phyloP scores from a whole-genome alignment of 2,888 invertebrate species.

The Notodonta dromedarius region DNA sequence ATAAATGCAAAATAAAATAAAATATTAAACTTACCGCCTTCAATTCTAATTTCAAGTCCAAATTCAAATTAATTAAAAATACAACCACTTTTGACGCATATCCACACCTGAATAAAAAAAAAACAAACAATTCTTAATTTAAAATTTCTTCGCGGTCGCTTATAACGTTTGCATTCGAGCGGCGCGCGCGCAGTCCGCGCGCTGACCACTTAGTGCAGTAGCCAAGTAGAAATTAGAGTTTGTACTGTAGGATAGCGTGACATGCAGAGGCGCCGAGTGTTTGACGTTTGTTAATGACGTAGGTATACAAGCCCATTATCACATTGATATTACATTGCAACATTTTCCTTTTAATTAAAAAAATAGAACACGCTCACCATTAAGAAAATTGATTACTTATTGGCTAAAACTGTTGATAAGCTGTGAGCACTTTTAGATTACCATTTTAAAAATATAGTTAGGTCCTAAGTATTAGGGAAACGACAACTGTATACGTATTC shows the following conservation, averaged over 20 bases:
- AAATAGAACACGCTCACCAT: too few relatives aligned
- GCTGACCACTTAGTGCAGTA: slow-evolving; percentile 19
- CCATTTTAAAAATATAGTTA: background rate
- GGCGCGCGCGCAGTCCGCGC: slow-evolving; percentile 28
- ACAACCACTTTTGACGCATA: slow-evolving; percentile 1
- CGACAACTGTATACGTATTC: too few relatives aligned
- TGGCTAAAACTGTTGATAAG: too few relatives aligned
- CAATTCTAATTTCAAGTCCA: slow-evolving; percentile 5
- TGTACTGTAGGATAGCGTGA: slow-evolving; percentile 1
- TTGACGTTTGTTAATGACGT: too few relatives aligned
- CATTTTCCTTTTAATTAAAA: too few relatives aligned
- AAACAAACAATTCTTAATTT: slow-evolving; percentile 22
- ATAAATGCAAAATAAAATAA: too few relatives aligned
- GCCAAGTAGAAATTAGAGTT: slow-evolving; percentile 18
- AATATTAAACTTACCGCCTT: slow-evolving; percentile 15
- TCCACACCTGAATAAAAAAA: slow-evolving; percentile 21
- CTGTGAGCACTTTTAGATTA: too few relatives aligned
- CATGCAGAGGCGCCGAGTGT: background rate
- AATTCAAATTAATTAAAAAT: background rate
- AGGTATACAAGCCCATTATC: too few relatives aligned
- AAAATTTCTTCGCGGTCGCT: slow-evolving; percentile 13
- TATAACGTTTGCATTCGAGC: slow-evolving; percentile 13
- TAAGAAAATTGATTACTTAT: too few relatives aligned
- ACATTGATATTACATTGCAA: too few relatives aligned
- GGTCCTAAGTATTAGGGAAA: too few relatives aligned